phyloP scores from a whole-genome alignment of 2,797 vertebrate genomes.

The Sebastes vulpes region DNA sequence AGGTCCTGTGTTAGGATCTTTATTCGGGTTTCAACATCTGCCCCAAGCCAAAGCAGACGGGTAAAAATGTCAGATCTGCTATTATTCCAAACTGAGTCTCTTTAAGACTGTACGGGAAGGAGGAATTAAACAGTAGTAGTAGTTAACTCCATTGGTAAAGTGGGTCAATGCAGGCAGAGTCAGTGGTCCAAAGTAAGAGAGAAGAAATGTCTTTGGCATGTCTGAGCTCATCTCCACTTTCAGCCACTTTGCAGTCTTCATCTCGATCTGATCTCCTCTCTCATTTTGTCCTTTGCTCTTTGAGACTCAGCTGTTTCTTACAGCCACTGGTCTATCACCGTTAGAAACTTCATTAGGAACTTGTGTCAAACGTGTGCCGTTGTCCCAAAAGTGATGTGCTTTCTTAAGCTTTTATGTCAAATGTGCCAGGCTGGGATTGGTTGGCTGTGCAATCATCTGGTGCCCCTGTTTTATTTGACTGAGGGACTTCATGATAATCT shows the following conservation, averaged over 20 bases:
- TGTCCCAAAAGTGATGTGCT: background rate
- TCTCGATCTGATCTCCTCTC: slow-evolving; percentile 64
- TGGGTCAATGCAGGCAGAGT: slow-evolving; percentile 55
- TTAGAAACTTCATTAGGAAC: background rate
- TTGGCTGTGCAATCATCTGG: background rate
- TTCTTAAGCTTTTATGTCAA: background rate
- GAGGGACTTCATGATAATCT: background rate
- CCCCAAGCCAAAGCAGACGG: background rate
- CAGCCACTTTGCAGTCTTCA: slow-evolving; percentile 86
- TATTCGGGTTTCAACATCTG: background rate
- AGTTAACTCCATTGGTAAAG: slow-evolving; percentile 70
- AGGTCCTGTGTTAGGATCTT: background rate
- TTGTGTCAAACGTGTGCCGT: background rate
- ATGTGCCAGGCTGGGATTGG: background rate
- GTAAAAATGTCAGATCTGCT: background rate
- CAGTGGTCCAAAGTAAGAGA: slow-evolving; percentile 67
- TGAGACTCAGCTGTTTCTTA: slow-evolving; percentile 73
- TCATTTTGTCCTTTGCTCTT: slow-evolving; percentile 54
- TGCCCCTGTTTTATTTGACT: background rate
- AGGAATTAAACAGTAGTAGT: slow-evolving; percentile 6
- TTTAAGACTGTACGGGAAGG: slow-evolving; percentile 3
- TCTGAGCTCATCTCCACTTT: slow-evolving; percentile 86
- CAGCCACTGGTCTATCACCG: slow-evolving; percentile 19
- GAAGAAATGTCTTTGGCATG: slow-evolving; percentile 83
- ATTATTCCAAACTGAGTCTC: slow-evolving; percentile 15